Conservation (phyloP, 1,140 invertebrate species). For the Vollenhovia emeryi region DNA sequence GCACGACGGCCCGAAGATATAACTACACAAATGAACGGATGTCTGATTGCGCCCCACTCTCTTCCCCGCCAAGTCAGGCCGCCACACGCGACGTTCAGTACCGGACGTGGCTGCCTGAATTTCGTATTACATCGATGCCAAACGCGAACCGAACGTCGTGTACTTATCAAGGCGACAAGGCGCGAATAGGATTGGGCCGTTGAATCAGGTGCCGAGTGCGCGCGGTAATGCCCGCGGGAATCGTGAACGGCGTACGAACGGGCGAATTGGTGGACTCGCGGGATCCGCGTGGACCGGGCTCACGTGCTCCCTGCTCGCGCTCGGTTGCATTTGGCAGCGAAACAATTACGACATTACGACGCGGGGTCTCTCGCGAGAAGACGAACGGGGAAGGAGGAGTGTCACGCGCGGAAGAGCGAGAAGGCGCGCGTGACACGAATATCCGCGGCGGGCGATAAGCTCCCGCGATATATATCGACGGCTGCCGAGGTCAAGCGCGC, state of each 20-base stretch:
- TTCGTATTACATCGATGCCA: not conserved
- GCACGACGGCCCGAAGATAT: not conserved
- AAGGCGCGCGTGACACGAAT: not conserved
- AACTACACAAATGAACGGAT: not conserved
- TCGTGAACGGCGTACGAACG: not conserved
- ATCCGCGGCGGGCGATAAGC: not conserved
- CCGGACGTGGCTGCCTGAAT: not conserved
- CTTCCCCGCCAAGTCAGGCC: not conserved
- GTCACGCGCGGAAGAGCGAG: not conserved
- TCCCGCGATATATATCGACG: not conserved
- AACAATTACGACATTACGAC: constrained; percentile 1
- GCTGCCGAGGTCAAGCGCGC: not conserved
- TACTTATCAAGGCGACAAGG: not conserved
- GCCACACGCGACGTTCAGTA: not conserved
- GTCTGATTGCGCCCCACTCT: constrained; percentile 8
- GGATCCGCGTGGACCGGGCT: no score
- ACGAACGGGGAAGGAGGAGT: not conserved
- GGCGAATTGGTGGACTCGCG: not conserved
- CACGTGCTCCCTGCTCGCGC: not conserved
- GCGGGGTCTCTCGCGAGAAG: no score
- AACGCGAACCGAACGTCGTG: not conserved
- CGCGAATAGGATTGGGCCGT: not conserved
- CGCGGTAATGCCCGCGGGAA: not conserved
- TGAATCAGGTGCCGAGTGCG: not conserved
- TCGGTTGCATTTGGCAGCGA: not conserved